Evolutionary conservation across 1,140 invertebrate species (phyloP).

Genomic region (Drosophila lowei): DNA sequence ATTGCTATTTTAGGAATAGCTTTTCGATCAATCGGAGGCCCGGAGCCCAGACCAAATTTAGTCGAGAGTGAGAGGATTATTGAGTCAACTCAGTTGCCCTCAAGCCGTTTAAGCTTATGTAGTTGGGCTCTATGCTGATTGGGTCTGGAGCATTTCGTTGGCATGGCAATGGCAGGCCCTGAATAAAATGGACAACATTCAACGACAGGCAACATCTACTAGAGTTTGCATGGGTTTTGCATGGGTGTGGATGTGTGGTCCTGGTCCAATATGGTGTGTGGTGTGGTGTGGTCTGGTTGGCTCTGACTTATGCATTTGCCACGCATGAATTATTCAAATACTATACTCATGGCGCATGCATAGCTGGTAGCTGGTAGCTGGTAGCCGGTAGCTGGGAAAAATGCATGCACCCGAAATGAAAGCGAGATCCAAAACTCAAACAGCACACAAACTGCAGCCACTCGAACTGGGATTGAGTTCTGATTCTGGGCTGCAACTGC

Average conservation of each 20-base stretch:
- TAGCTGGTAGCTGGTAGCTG: slow-evolving; percentile 26
- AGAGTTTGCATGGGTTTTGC: not conserved
- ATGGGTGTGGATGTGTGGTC: too few relatives aligned
- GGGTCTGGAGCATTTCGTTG: not conserved
- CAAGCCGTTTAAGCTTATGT: slow-evolving; percentile 10
- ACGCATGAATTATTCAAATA: slow-evolving; percentile 76
- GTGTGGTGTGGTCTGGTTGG: slow-evolving; percentile 4
- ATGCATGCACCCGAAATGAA: slow-evolving; percentile 37
- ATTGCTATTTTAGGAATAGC: slow-evolving; percentile 26
- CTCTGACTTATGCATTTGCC: slow-evolving; percentile 72
- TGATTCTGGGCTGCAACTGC: slow-evolving; percentile 16
- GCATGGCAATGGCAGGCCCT: too few relatives aligned
- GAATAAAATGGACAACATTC: slow-evolving; percentile 27
- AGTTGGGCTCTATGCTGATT: slow-evolving; percentile 9
- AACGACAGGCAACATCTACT: slow-evolving; percentile 19
- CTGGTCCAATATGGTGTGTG: not conserved
- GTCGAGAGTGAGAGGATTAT: slow-evolving; percentile 22
- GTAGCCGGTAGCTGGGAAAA: slow-evolving; percentile 34
- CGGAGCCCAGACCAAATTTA: slow-evolving; percentile 1
- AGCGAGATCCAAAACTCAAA: slow-evolving; percentile 64
- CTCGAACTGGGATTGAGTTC: slow-evolving; percentile 55
- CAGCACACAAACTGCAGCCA: slow-evolving; percentile 62
- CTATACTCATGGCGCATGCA: slow-evolving; percentile 48
- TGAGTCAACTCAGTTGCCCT: slow-evolving; percentile 26
- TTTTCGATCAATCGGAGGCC: not conserved